Evolutionary conservation across 2,113 vertebrate species (phyloP).

Genomic region (Triplophysa tibetana): DNA sequence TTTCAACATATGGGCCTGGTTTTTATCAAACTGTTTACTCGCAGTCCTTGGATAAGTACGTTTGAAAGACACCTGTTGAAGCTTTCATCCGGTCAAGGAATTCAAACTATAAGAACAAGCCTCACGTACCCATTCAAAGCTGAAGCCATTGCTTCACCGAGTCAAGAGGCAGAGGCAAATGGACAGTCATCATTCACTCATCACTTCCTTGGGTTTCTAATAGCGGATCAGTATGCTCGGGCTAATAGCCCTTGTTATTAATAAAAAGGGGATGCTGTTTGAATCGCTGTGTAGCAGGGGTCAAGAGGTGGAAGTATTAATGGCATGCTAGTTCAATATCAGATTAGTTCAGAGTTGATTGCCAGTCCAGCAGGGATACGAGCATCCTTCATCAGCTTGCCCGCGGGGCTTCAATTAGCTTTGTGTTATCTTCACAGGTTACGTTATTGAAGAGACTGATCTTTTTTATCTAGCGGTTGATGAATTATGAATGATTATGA

Average conservation of each 20-base stretch:
- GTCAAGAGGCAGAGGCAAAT: slow-evolving; percentile 20
- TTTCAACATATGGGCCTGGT: neutral
- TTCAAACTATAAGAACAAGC: neutral
- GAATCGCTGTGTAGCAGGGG: slow-evolving; percentile 18
- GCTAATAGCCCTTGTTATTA: slow-evolving; percentile 49
- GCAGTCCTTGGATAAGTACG: neutral
- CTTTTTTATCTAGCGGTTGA: slow-evolving; percentile 18
- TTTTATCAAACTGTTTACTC: neutral
- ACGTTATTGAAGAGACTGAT: slow-evolving; percentile 16
- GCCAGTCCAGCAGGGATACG: slow-evolving; percentile 22
- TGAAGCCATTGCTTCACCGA: neutral
- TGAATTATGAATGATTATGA: slow-evolving; percentile 32
- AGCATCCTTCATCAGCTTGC: slow-evolving; percentile 9
- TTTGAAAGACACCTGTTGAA: neutral
- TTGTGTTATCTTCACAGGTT: slow-evolving; percentile 37
- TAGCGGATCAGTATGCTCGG: slow-evolving; percentile 37
- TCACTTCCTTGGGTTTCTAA: slow-evolving; percentile 6
- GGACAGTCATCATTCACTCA: neutral
- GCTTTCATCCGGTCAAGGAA: neutral
- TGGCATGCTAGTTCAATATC: slow-evolving; percentile 43
- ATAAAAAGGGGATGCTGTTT: slow-evolving; percentile 36
- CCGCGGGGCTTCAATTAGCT: slow-evolving; percentile 40
- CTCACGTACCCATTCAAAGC: neutral
- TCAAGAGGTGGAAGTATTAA: slow-evolving; percentile 40
- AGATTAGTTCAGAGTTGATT: slow-evolving; percentile 15